Base-by-base conservation (phyloP, 2,113 vertebrate genomes). In the Recurvirostra avosetta region DNA sequence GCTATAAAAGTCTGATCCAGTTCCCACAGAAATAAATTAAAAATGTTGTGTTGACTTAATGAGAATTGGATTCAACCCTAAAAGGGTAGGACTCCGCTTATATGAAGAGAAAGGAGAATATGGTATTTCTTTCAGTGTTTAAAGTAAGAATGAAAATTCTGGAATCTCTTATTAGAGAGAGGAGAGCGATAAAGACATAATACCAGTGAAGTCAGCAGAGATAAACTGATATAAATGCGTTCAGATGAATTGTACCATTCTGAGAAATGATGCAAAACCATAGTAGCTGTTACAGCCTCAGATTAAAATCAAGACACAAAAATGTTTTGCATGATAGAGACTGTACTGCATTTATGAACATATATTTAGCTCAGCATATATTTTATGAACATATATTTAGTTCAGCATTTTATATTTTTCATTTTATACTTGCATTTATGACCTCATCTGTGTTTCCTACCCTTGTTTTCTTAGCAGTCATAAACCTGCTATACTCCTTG, bases 221-320 rank as follows among this genome's bases (percentile, higher is more conserved):
- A 77, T 79, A 45, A 83, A 84, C 38, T 40, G n/a, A 94, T 77
- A 77, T 9, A 92, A 83, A 58, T 12, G 38, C 34, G 90, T 88
- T 71, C 71, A 86, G 50, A 63, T 78, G 8, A 78, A 84, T 36
- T 7, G 5, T n/a, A 67, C 38, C 12, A 29, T 70, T 77, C 47
- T 77, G 59, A 74, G 19, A 85, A 94, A 92, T 76, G n/a, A 86
- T 74, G 76, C 76, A 89, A 95, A 92, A 47, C 52, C 41, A 58
- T 5, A 61, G 59, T 66, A 92, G 86, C 50, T 95, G 67, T 80
- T 94, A 92, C 59, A 86, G 76, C 80, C 91, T 74, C 47, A 43
- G 91, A 91, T 91, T 74, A 95, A 91, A 94, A 78, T 29, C 29
- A 81, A 89, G 91, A 40, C 65, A 75, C 26, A 74, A 80, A 79